A percentile compares a stretch with the other conserved stretches of the same genome.
Evolutionary conservation across 2,797 vertebrate species (phyloP).

Genomic region (Distichodus sexfasciatus): DNA sequence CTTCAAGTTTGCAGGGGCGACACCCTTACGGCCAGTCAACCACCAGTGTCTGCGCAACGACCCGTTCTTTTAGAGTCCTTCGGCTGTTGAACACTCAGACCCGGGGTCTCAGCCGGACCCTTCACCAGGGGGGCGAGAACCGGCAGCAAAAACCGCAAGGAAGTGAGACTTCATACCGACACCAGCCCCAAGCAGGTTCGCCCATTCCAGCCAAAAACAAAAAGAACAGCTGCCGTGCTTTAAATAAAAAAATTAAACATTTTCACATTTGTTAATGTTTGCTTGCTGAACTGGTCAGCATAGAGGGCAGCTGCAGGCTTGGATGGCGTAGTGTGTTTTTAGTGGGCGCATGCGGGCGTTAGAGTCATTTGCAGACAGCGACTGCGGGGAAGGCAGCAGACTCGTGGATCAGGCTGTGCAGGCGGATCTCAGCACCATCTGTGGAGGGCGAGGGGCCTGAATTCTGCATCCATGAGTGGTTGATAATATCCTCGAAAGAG

Average conservation of each 20-base stretch:
- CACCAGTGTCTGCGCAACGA: not conserved
- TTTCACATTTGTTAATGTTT: conserved; percentile 15
- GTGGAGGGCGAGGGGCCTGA: conserved; percentile 64
- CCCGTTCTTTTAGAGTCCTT: not conserved
- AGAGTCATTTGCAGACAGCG: conserved; percentile 49
- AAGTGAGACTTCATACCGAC: not conserved
- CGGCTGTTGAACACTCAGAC: not conserved
- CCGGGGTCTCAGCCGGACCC: not conserved
- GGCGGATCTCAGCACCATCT: conserved; percentile 79
- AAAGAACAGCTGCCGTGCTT: conserved; percentile 37
- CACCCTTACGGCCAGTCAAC: not conserved
- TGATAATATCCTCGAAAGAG: conserved; percentile 87
- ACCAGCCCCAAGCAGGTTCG: no score
- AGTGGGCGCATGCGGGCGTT: not conserved
- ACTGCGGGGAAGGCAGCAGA: conserved; percentile 63
- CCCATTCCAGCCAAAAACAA: not conserved
- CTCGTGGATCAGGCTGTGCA: conserved; percentile 85
- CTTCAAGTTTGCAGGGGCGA: conserved; percentile 2
- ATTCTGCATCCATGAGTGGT: conserved; percentile 88
- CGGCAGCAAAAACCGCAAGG: not conserved
- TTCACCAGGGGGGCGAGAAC: not conserved
- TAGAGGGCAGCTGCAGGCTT: conserved; percentile 3
- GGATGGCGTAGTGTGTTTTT: conserved; percentile 24
- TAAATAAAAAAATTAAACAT: conserved; percentile 28
- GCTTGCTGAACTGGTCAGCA: conserved; percentile 23